A percentile compares a stretch with the other conserved stretches of the same genome.
phyloP scores from a whole-genome alignment of 2,113 vertebrate genomes.

The Galemys pyrenaicus region DNA sequence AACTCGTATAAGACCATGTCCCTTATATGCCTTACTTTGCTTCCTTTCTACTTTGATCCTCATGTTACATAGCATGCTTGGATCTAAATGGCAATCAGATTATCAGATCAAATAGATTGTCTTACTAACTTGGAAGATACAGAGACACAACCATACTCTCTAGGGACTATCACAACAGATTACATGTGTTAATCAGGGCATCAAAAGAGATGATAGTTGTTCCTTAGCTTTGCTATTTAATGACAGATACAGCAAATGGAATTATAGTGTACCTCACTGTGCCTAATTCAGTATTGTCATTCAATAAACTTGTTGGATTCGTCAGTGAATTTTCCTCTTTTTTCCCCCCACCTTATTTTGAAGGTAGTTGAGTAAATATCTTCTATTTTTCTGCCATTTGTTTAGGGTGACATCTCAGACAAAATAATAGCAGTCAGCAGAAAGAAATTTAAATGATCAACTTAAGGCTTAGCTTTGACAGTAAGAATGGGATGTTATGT shows the following conservation, averaged over 20 bases:
- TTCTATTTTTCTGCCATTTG: not conserved
- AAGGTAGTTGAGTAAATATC: slow-evolving; percentile 21
- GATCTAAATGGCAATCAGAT: not conserved
- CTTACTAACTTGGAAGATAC: slow-evolving; percentile 19
- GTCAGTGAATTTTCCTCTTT: slow-evolving; percentile 4
- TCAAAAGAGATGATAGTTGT: not conserved
- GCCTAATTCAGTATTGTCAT: not conserved
- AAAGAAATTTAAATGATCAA: slow-evolving; percentile 3
- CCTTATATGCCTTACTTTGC: not conserved
- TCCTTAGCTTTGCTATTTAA: slow-evolving; percentile 25
- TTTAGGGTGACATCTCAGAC: not conserved
- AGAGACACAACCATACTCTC: not conserved
- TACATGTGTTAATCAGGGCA: not conserved
- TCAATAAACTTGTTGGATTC: slow-evolving; percentile 58
- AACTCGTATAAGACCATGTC: slow-evolving; percentile 39
- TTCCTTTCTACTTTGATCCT: slow-evolving; percentile 41
- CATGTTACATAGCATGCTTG: not conserved
- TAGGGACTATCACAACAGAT: not conserved
- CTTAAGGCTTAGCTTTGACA: slow-evolving; percentile 31
- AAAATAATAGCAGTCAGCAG: not conserved
- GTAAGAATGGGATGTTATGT: not conserved
- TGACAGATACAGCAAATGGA: slow-evolving; percentile 4
- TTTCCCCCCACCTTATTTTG: slow-evolving; percentile 25
- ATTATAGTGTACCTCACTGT: not conserved
- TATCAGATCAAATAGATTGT: slow-evolving; percentile 26